These are phyloP conservation scores for Rhinophrynus dorsalis DNA, from an alignment of 2,797 vertebrate genomes.

Conservation along the genomic window DNA sequence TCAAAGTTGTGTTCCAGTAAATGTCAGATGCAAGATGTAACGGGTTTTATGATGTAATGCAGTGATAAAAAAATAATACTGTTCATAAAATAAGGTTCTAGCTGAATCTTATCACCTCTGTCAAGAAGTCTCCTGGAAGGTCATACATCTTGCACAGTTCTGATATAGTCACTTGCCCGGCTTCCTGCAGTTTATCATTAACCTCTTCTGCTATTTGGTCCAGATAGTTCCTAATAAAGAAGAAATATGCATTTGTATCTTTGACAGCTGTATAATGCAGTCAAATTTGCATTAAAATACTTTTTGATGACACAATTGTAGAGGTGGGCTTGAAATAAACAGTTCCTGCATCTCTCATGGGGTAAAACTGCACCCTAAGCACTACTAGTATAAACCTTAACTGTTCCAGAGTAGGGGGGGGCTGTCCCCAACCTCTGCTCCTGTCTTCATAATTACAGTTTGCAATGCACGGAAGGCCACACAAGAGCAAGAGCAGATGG, in stretches of 20 bases:
- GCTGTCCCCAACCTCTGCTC: no score
- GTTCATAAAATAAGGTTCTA: no score
- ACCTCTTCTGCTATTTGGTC: slow-evolving; percentile 90
- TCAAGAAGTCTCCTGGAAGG: slow-evolving; percentile 90
- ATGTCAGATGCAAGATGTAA: neutral
- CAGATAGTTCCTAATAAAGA: slow-evolving; percentile 77
- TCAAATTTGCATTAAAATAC: neutral
- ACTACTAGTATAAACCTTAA: no score
- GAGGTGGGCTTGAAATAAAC: no score
- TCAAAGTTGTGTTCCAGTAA: slow-evolving; percentile 2
- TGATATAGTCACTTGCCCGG: slow-evolving; percentile 85
- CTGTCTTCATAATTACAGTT: no score
- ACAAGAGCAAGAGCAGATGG: no score
- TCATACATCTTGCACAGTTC: slow-evolving; percentile 92
- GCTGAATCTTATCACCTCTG: slow-evolving; percentile 71
- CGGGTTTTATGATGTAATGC: slow-evolving; percentile 8
- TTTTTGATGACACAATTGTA: no score
- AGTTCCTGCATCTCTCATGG: no score
- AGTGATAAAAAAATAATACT: slow-evolving; percentile 5
- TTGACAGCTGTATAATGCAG: neutral
- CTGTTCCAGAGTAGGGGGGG: no score
- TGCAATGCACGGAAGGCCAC: no score
- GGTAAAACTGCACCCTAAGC: no score
- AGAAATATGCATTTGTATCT: neutral
- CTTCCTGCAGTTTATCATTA: slow-evolving; percentile 94